Conservation (phyloP, 2,113 vertebrate species). For the Perccottus glenii region DNA sequence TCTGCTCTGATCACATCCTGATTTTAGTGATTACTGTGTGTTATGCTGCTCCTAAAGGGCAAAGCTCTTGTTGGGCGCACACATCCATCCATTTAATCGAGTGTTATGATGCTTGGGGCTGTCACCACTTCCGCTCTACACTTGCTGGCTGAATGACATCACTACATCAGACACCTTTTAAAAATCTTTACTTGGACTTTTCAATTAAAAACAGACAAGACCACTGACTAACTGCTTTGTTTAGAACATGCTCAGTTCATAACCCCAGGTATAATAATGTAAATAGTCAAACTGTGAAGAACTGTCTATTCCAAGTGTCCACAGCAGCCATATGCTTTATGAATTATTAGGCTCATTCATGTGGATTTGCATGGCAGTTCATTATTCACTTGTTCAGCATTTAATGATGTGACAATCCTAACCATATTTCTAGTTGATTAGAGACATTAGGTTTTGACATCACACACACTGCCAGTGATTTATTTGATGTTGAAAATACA, state of each 20-base stretch:
- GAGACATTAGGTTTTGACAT: neutral
- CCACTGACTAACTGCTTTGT: neutral
- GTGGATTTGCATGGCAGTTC: neutral
- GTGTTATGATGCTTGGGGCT: slow-evolving; percentile 34
- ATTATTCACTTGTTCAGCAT: neutral
- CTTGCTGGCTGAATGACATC: neutral
- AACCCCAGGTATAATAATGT: no score
- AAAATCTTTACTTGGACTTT: slow-evolving; percentile 7
- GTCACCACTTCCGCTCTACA: slow-evolving; percentile 14
- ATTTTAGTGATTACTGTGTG: slow-evolving; percentile 46
- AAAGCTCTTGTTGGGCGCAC: slow-evolving; percentile 38
- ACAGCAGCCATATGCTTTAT: neutral
- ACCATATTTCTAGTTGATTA: neutral
- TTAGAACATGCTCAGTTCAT: no score
- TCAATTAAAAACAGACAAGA: neutral
- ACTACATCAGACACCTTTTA: neutral
- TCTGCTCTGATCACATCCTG: slow-evolving; percentile 29
- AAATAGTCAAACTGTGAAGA: no score
- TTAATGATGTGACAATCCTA: neutral
- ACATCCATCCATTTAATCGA: slow-evolving; percentile 56
- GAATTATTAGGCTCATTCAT: neutral
- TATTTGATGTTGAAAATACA: neutral
- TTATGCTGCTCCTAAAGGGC: slow-evolving; percentile 42
- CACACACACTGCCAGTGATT: neutral
- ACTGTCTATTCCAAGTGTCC: no score